A percentile compares a stretch with the other conserved stretches of the same genome.
These are phyloP conservation scores for Pseudoips prasinana DNA, from an alignment of 2,888 invertebrate genomes.

Conservation along the genomic window DNA sequence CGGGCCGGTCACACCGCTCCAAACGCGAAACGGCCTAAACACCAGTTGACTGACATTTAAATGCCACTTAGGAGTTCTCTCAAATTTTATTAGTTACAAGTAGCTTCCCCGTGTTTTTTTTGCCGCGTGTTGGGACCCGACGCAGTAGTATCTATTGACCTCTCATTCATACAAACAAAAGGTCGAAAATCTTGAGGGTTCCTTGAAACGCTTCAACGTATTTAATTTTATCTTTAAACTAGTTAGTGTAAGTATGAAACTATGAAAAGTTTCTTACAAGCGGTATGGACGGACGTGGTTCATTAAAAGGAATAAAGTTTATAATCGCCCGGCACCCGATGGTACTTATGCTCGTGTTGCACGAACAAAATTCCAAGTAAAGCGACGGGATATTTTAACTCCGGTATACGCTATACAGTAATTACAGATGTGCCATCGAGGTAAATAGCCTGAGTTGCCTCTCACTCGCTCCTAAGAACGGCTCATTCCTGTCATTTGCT, in stretches of 20 bases:
- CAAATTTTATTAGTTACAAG: slow-evolving; percentile 75
- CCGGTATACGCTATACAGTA: slow-evolving; percentile 64
- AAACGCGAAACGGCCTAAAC: slow-evolving; percentile 55
- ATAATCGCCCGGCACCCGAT: slow-evolving; percentile 44
- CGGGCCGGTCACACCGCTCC: slow-evolving; percentile 38
- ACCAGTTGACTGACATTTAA: slow-evolving; percentile 79
- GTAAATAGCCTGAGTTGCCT: slow-evolving; percentile 63
- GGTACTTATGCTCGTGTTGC: slow-evolving; percentile 45
- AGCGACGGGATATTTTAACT: slow-evolving; percentile 67
- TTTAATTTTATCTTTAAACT: slow-evolving; percentile 29
- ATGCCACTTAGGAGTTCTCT: slow-evolving; percentile 75
- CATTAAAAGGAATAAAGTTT: slow-evolving; percentile 44
- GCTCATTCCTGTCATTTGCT: slow-evolving; percentile 64
- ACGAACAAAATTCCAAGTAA: slow-evolving; percentile 54
- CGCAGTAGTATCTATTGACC: slow-evolving; percentile 43
- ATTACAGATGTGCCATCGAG: slow-evolving; percentile 73
- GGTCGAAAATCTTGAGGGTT: slow-evolving; percentile 17
- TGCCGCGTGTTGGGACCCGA: slow-evolving; percentile 32
- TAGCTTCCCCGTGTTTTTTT: slow-evolving; percentile 62
- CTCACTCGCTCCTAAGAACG: slow-evolving; percentile 50
- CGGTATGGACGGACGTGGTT: slow-evolving; percentile 18
- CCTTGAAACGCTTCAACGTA: slow-evolving; percentile 11
- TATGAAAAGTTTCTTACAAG: slow-evolving; percentile 25
- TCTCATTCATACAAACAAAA: slow-evolving; percentile 35
- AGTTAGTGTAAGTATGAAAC: slow-evolving; percentile 23